Evolutionary conservation across 2,113 vertebrate genomes (phyloP).

Genomic region (Podocnemis expansa): DNA sequence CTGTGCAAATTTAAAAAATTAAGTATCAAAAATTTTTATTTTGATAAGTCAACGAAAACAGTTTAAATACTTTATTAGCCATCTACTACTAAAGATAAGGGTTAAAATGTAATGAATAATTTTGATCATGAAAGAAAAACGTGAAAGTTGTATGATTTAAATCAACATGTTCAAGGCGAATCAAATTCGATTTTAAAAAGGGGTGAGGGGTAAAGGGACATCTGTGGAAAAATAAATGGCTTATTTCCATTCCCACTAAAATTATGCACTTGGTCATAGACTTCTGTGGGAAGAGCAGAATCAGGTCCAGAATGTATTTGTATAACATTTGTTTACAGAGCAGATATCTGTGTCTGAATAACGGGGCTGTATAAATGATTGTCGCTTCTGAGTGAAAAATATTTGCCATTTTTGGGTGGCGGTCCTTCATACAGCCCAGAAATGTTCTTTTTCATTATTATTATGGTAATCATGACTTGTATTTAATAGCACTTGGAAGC

Average conservation of each 20-base stretch:
- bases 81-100: neutral
- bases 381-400: neutral
- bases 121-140: neutral
- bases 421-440: neutral
- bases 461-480: neutral
- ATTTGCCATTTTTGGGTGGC: neutral
- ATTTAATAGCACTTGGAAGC: constrained; percentile 1
- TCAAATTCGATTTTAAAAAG: neutral
- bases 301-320: neutral
- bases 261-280: neutral
- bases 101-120: neutral
- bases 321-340: neutral
- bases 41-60: neutral
- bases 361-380: neutral
- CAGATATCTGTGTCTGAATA: neutral
- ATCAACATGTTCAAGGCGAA: neutral
- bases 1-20: neutral
- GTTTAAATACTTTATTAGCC: neutral
- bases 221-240: neutral
- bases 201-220: neutral
- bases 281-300: neutral
- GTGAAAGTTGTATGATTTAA: neutral
- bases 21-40: neutral
- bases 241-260: neutral
- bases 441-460: neutral